These are phyloP conservation scores for Eclectus roratus DNA, from an alignment of 2,113 vertebrate species.

Conservation along the genomic window DNA sequence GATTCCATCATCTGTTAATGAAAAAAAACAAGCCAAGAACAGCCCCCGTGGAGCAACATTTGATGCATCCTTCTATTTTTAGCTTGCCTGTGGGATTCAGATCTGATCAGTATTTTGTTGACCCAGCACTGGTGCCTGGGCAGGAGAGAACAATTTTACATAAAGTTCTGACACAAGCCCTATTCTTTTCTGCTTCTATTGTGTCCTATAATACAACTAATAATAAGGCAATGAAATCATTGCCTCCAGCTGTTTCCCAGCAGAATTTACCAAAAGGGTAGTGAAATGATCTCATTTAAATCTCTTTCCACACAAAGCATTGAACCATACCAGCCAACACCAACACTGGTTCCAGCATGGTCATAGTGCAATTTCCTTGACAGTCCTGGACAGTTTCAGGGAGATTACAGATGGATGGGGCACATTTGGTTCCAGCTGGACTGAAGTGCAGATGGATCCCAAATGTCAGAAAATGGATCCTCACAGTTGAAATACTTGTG, in stretches of 20 bases:
- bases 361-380: slow-evolving; percentile 57
- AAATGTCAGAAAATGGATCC: slow-evolving; percentile 64
- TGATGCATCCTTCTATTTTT: slow-evolving; percentile 35
- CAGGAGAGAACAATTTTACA: slow-evolving; percentile 27
- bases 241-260: slow-evolving; percentile 62
- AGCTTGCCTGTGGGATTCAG: neutral
- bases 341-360: slow-evolving; percentile 48
- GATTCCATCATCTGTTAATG: neutral
- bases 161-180: slow-evolving; percentile 30
- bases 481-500: slow-evolving; percentile 47
- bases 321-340: slow-evolving; percentile 60
- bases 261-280: slow-evolving; percentile 42
- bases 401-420: slow-evolving; percentile 41
- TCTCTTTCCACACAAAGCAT: slow-evolving; percentile 35
- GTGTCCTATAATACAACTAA: slow-evolving; percentile 48
- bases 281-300: slow-evolving; percentile 62
- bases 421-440: slow-evolving; percentile 22
- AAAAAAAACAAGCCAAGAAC: neutral
- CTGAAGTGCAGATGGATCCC: slow-evolving; percentile 53
- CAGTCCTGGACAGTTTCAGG: slow-evolving; percentile 48
- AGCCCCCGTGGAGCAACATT: neutral
- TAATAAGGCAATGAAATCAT: slow-evolving; percentile 61
- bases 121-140: neutral
- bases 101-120: slow-evolving; percentile 27
- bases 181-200: slow-evolving; percentile 60